Base-by-base conservation (phyloP, 2,888 invertebrate species). In the Hypena proboscidalis region DNA sequence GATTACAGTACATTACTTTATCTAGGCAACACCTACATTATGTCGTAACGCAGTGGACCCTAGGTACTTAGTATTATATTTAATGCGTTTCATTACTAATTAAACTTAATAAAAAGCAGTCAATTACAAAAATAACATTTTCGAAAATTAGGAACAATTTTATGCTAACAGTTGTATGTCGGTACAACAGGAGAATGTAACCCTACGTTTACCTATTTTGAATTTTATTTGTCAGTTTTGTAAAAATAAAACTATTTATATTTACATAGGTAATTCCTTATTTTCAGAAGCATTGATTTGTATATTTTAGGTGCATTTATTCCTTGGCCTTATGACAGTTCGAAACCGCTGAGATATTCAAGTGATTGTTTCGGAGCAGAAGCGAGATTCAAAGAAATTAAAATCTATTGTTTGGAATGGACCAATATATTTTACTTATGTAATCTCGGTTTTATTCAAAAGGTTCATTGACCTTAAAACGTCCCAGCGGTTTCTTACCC, bases 41-140 rank as follows among this genome's bases (percentile, higher is more conserved):
- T 57, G 55, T 38, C 54, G 57, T 62, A 67, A 72, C 68, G 68
- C 67, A 72, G 74, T 80, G 80, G 80, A 80, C 80, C 80, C 80
- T 77, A 80, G 69, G 60, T 76, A 72, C 69, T 78, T 77, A 76
- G 40, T 54, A 48, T 64, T 63, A 63, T 56, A 48, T 63, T 52
- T 37, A 49, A 45, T 58, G 67, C 48, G 37, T 62, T 49, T 45
- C 31, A 50, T 38, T 39, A 34, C 3, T 49, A 50, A 31, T 41
- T 8, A 45, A 55, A 43, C 26, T 3, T 10, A 55, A 11, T 51
- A 40, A 39, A 42, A 37, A 58, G 32, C 52, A 34, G 29, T 39
- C 25, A 55, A 53, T 23, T 45, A 36, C 49, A 51, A 41, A 47
- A 44, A 44, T 57, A 55, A 45, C 53, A 49, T 51, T 39, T 33